Percentiles rank a stretch among this genome's conserved stretches.
Conservation (phyloP, 2,888 invertebrate species). For the Nemurella pictetii region DNA sequence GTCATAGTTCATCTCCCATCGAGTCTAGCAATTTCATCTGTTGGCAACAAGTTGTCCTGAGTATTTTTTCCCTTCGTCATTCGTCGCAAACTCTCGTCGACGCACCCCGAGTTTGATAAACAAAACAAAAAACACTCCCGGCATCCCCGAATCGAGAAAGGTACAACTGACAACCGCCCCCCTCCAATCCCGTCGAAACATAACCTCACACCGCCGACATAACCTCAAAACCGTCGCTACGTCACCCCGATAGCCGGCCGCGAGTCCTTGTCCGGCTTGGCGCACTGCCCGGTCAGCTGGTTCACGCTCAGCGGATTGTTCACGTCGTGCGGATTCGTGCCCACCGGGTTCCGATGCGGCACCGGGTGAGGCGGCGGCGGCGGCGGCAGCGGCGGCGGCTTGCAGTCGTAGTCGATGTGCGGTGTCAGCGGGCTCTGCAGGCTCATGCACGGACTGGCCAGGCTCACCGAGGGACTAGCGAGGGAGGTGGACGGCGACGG, state of each 20-base stretch:
- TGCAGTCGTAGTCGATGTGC: conserved; percentile 47
- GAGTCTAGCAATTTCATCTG: conserved; percentile 24
- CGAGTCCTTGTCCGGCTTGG: conserved; percentile 50
- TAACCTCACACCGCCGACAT: neutral
- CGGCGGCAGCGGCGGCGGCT: conserved; percentile 52
- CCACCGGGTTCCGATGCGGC: conserved; percentile 76
- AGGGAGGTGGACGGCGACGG: conserved; percentile 78
- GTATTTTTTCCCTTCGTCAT: conserved; percentile 51
- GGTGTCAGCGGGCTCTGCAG: conserved; percentile 56
- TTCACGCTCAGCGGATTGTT: conserved; percentile 92
- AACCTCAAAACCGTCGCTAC: conserved; percentile 47
- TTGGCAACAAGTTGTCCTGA: conserved; percentile 53
- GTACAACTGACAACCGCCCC: conserved; percentile 16
- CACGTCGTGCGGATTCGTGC: conserved; percentile 88
- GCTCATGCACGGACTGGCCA: conserved; percentile 61
- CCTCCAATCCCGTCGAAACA: neutral
- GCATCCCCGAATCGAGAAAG: conserved; percentile 15
- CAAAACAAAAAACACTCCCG: conserved; percentile 26
- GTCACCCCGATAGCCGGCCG: conserved; percentile 54
- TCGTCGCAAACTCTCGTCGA: conserved; percentile 33
- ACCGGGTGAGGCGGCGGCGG: conserved; percentile 51
- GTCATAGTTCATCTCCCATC: neutral
- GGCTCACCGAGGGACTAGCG: conserved; percentile 64
- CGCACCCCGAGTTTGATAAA: conserved; percentile 7
- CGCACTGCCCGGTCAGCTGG: conserved; percentile 77